These are phyloP conservation scores for Melanerpes formicivorus DNA, from an alignment of 2,113 vertebrate species.

Conservation along the genomic window DNA sequence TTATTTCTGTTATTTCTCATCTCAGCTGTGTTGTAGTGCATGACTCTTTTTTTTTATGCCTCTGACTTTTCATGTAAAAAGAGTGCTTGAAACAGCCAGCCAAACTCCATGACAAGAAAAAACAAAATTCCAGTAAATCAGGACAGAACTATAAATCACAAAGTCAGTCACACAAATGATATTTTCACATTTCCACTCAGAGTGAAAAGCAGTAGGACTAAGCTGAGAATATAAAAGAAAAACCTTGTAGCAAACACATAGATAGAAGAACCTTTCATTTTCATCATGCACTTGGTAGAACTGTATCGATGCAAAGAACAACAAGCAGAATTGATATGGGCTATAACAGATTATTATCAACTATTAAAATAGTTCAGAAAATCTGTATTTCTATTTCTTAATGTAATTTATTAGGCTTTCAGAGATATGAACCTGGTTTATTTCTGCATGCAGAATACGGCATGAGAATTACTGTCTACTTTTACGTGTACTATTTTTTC, in stretches of 20 bases:
- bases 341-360: background rate
- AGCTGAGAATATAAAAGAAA: background rate
- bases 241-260: background rate
- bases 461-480: background rate
- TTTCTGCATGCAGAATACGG: background rate
- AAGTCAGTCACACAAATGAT: background rate
- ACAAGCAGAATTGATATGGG: background rate
- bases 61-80: background rate
- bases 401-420: background rate
- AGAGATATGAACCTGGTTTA: background rate
- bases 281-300: background rate
- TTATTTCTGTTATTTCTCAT: slow-evolving; percentile 13
- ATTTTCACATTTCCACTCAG: background rate
- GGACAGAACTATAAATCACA: background rate
- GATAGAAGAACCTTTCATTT: background rate
- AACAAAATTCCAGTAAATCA: background rate
- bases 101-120: background rate
- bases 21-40: background rate
- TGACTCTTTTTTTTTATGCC: slow-evolving; percentile 20
- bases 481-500: background rate
- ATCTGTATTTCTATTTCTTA: background rate
- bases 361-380: background rate
- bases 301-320: background rate
- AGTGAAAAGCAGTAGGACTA: background rate
- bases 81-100: background rate